Evolutionary conservation across 2,797 vertebrate genomes (phyloP).

Genomic region (Anas acuta): DNA sequence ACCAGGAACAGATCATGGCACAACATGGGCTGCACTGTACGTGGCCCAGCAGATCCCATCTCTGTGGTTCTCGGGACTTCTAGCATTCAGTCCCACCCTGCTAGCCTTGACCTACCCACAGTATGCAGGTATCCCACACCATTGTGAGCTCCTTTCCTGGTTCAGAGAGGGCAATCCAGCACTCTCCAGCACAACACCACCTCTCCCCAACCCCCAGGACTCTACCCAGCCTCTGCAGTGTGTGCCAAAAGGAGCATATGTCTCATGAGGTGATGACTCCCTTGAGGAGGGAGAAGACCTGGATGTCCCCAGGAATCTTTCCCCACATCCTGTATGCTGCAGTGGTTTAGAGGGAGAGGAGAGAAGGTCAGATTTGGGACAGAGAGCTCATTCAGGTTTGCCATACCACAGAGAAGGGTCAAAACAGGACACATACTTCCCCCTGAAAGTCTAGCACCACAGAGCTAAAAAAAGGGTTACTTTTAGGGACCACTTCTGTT

Average conservation of each 20-base stretch:
- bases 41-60: background rate
- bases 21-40: too few species aligned
- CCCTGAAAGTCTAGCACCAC: background rate
- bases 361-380: background rate
- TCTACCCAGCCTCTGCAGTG: background rate
- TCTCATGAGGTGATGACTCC: background rate
- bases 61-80: background rate
- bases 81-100: background rate
- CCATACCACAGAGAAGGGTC: background rate
- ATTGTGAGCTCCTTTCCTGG: background rate
- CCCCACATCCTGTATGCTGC: background rate
- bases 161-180: background rate
- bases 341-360: background rate
- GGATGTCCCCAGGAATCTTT: background rate
- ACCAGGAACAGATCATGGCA: background rate
- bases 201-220: background rate
- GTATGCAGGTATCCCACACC: background rate
- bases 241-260: background rate
- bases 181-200: background rate
- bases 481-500: background rate
- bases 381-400: background rate
- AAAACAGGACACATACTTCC: background rate
- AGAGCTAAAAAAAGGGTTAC: background rate
- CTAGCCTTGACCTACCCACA: background rate
- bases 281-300: background rate